phyloP scores from a whole-genome alignment of 2,888 invertebrate species.

The Cerastoderma edule region DNA sequence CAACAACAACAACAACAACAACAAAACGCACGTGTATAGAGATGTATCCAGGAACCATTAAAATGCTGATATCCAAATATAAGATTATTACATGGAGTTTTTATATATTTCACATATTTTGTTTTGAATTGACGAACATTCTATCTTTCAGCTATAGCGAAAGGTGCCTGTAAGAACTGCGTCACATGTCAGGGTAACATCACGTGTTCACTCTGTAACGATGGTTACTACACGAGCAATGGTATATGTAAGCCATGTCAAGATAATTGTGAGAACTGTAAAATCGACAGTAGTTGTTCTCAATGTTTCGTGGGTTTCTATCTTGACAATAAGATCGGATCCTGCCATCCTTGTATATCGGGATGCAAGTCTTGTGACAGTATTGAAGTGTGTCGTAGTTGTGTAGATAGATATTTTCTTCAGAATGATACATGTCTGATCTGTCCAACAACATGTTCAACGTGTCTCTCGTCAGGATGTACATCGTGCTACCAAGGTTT shows the following conservation, averaged over 20 bases:
- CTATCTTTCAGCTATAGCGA: no score
- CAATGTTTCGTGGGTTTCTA: background rate
- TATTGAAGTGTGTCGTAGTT: background rate
- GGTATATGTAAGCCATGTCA: background rate
- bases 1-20: no score
- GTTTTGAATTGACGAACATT: no score
- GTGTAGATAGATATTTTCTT: background rate
- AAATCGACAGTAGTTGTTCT: background rate
- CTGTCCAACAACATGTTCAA: background rate
- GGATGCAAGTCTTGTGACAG: background rate
- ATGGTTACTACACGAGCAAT: background rate
- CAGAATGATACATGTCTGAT: background rate
- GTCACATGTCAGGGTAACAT: background rate
- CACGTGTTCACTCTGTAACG: background rate
- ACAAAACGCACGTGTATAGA: no score
- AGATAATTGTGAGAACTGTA: background rate
- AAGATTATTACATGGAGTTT: no score
- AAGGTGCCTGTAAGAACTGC: conserved; percentile 1
- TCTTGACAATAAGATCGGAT: background rate
- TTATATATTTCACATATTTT: no score
- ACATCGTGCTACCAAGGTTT: background rate
- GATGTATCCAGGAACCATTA: no score
- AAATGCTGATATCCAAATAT: no score
- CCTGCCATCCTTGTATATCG: background rate
- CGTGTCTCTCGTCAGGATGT: background rate